These are phyloP conservation scores for Iselma pallidipennis DNA, from an alignment of 2,888 invertebrate genomes.

Conservation along the genomic window DNA sequence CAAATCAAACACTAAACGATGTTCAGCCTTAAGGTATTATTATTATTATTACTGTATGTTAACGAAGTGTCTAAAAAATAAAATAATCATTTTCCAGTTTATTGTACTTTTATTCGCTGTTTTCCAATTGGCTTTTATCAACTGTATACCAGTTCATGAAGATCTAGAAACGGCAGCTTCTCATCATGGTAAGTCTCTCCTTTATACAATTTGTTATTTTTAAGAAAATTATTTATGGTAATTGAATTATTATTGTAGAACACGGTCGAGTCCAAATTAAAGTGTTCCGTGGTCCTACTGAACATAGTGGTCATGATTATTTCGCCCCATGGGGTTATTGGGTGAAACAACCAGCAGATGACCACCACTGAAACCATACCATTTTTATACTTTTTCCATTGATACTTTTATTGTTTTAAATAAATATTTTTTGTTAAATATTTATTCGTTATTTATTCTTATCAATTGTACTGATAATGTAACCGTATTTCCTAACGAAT, in stretches of 20 bases:
- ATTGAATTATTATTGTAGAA: no score
- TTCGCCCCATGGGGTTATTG: slow-evolving; percentile 75
- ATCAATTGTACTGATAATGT: not conserved
- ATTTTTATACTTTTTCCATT: slow-evolving; percentile 13
- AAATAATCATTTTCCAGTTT: slow-evolving; percentile 8
- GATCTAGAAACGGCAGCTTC: slow-evolving; percentile 38
- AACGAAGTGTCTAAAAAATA: not conserved
- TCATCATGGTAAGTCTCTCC: slow-evolving; percentile 36
- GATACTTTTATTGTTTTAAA: no score
- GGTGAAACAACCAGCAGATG: slow-evolving; percentile 72
- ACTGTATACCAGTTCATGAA: slow-evolving; percentile 28
- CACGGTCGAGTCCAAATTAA: slow-evolving; percentile 73
- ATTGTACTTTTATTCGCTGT: slow-evolving; percentile 10
- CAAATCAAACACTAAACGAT: slow-evolving; percentile 9
- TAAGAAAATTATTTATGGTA: not conserved
- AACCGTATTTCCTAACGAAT: no score
- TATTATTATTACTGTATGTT: not conserved
- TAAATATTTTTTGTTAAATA: not conserved
- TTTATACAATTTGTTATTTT: not conserved
- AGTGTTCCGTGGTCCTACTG: slow-evolving; percentile 72
- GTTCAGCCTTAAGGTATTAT: slow-evolving; percentile 19
- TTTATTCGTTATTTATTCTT: not conserved
- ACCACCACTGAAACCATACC: slow-evolving; percentile 44
- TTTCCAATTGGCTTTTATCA: slow-evolving; percentile 13
- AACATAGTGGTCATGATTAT: slow-evolving; percentile 60